phyloP scores from a whole-genome alignment of 2,113 vertebrate genomes.

The Papio anubis region DNA sequence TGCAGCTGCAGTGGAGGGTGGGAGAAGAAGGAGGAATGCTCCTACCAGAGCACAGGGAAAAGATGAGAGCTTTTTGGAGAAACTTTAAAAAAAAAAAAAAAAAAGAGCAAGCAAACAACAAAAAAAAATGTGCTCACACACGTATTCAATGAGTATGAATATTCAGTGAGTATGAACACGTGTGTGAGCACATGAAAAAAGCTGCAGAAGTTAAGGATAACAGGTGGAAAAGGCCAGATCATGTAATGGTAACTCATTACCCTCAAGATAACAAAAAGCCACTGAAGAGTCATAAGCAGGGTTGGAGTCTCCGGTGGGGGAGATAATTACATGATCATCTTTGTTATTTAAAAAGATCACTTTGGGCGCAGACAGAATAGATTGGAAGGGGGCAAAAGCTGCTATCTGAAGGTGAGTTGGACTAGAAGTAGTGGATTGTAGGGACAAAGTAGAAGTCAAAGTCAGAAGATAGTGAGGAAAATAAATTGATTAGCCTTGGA shows the following conservation, averaged over 20 bases:
- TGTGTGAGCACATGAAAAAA: neutral
- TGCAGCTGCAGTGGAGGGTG: neutral
- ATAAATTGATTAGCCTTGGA: neutral
- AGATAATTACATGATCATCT: neutral
- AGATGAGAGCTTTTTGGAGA: neutral
- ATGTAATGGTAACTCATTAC: neutral
- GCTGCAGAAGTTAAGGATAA: neutral
- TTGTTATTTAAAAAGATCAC: neutral
- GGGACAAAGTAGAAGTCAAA: neutral
- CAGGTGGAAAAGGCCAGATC: neutral
- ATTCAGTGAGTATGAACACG: no score
- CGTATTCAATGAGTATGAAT: no score
- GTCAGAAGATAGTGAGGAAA: neutral
- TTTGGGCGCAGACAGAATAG: neutral
- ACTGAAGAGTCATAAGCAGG: neutral
- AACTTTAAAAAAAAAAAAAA: neutral
- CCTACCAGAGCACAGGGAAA: neutral
- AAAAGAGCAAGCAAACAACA: neutral
- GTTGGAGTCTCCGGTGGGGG: neutral
- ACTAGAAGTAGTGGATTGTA: neutral
- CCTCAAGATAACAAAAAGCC: neutral
- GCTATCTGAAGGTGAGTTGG: neutral
- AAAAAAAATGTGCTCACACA: neutral
- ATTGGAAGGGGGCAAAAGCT: neutral
- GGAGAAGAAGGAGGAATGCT: neutral